Evolutionary conservation across 2,113 vertebrate species (phyloP).

Genomic region (Rhegmatorhina hoffmannsi): DNA sequence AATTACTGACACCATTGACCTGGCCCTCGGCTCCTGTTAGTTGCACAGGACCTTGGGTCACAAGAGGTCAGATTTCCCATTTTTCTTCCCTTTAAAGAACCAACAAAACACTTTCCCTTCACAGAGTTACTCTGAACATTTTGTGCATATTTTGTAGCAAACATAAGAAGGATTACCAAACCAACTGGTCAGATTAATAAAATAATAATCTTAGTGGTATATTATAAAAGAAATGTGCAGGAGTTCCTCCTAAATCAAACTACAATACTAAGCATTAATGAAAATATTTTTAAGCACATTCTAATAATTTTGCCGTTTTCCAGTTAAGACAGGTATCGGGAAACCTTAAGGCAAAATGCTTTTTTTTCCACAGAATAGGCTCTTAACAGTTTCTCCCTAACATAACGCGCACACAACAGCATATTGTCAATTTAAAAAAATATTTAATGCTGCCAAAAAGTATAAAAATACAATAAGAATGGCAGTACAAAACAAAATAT

Average conservation of each 20-base stretch:
- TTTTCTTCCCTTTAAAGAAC: neutral
- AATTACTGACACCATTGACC: neutral
- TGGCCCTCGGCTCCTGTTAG: neutral
- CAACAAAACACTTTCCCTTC: neutral
- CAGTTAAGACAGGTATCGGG: neutral
- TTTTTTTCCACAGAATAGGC: neutral
- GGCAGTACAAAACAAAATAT: conserved; percentile 84
- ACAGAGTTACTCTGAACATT: neutral
- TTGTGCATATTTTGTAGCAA: neutral
- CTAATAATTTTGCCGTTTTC: neutral
- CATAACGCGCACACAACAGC: conserved; percentile 71
- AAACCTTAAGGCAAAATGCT: neutral
- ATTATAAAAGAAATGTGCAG: neutral
- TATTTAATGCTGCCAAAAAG: conserved; percentile 87
- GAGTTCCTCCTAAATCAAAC: neutral
- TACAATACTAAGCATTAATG: neutral
- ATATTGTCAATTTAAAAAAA: conserved; percentile 79
- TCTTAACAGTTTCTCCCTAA: conserved; percentile 35
- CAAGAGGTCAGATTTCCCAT: neutral
- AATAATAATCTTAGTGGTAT: neutral
- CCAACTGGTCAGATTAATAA: neutral
- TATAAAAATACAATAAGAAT: conserved; percentile 86
- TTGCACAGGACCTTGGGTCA: rapidly evolving
- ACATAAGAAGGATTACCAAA: neutral
- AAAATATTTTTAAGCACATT: neutral